Conservation (phyloP, 1,140 invertebrate genomes). For the Latrodectus geometricus region DNA sequence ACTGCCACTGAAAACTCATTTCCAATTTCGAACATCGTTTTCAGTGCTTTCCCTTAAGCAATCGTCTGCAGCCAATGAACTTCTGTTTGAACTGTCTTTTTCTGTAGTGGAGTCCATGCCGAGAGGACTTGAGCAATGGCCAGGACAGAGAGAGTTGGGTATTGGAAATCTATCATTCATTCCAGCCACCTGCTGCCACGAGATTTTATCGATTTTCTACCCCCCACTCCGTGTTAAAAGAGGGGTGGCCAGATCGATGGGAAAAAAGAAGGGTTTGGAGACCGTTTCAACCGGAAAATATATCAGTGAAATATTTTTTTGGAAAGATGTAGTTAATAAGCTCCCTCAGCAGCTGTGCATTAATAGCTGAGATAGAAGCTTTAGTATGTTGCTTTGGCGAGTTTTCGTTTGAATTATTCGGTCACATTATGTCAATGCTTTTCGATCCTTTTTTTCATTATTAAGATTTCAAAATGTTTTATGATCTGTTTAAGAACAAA, state of each 20-base stretch:
- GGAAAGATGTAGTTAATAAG: not conserved
- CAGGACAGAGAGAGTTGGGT: not conserved
- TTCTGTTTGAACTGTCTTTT: not conserved
- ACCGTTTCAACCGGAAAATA: constrained; percentile 21
- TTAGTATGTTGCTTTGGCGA: not conserved
- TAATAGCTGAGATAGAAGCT: not conserved
- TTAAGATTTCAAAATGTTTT: no score
- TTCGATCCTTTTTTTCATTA: no score
- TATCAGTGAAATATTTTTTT: constrained; percentile 4
- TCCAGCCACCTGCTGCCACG: not conserved
- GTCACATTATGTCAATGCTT: no score
- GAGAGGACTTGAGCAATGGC: no score
- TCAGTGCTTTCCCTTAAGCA: no score
- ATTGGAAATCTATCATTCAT: constrained; percentile 28
- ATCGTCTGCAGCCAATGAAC: no score
- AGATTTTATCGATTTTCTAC: constrained; percentile 5
- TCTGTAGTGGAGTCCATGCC: not conserved
- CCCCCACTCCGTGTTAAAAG: not conserved
- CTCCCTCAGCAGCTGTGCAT: not conserved
- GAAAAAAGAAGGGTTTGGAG: not conserved
- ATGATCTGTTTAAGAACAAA: no score
- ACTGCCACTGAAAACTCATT: no score
- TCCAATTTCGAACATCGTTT: no score
- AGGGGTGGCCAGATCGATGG: not conserved
- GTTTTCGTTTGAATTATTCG: no score